Conservation (phyloP, 2,888 invertebrate species). For the Ametastegia equiseti region DNA sequence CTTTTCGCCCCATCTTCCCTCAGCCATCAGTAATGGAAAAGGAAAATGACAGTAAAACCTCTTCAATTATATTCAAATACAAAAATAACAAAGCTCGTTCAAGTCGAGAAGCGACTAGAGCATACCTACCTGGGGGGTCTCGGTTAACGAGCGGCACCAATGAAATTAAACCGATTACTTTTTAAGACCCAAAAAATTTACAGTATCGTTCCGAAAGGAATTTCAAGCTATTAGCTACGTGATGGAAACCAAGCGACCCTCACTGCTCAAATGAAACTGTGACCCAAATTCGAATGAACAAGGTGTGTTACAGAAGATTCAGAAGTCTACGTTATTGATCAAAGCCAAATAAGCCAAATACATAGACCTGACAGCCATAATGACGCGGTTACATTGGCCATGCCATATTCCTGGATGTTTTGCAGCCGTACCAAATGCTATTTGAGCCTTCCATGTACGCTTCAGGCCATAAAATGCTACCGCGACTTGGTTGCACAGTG, state of each 20-base stretch:
- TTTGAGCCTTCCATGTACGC: too few species aligned
- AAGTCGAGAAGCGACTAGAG: slow-evolving; percentile 15
- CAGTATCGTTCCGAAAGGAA: slow-evolving; percentile 11
- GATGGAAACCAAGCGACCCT: neutral
- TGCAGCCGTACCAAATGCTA: too few species aligned
- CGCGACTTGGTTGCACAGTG: too few species aligned
- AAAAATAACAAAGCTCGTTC: slow-evolving; percentile 15
- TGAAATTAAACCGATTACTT: slow-evolving; percentile 27
- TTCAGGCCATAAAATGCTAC: too few species aligned
- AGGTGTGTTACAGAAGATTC: neutral
- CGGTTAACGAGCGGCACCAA: slow-evolving; percentile 21
- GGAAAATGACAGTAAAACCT: slow-evolving; percentile 25
- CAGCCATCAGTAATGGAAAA: slow-evolving; percentile 26
- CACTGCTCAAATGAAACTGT: neutral
- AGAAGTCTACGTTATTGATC: neutral
- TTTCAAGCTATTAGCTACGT: neutral
- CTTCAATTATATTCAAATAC: slow-evolving; percentile 42
- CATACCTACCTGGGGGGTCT: neutral
- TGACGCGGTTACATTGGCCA: neutral
- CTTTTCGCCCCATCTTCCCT: neutral
- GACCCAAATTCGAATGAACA: neutral
- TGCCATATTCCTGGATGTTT: too few species aligned
- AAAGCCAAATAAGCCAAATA: neutral
- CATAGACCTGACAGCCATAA: neutral
- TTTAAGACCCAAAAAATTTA: slow-evolving; percentile 18